Percentiles rank a stretch among this genome's conserved stretches.
These are phyloP conservation scores for Pectinophora gossypiella DNA, from an alignment of 1,140 invertebrate species.

Conservation along the genomic window DNA sequence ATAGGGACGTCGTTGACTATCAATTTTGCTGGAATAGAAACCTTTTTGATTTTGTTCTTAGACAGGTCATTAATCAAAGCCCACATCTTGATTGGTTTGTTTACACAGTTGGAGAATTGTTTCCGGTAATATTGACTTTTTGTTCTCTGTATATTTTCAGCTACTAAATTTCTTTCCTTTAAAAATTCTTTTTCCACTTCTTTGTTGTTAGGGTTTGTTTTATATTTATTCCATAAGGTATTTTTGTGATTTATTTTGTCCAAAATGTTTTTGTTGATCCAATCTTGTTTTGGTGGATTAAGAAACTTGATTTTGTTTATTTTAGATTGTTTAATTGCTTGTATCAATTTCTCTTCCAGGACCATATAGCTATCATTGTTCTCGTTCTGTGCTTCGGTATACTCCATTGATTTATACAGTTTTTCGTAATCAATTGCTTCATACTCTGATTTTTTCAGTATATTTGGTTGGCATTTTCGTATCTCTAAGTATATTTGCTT, in stretches of 20 bases:
- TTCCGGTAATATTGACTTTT: constrained; percentile 21
- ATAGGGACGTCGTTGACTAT: neutral
- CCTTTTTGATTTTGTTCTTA: constrained; percentile 15
- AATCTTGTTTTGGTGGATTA: constrained; percentile 19
- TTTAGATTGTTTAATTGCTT: constrained; percentile 8
- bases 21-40: neutral
- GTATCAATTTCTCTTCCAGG: neutral
- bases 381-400: neutral
- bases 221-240: constrained; percentile 8
- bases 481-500: constrained; percentile 3
- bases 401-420: neutral
- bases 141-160: constrained; percentile 13
- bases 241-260: constrained; percentile 17
- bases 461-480: neutral
- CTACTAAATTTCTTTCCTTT: constrained; percentile 15
- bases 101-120: constrained; percentile 9
- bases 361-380: neutral
- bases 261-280: constrained; percentile 21
- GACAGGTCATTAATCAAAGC: constrained; percentile 13
- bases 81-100: constrained; percentile 25
- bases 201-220: constrained; percentile 7
- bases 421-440: neutral
- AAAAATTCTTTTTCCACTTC: constrained; percentile 2
- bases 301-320: constrained; percentile 16
- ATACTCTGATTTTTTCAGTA: neutral